Conservation (phyloP, 2,888 invertebrate species). For the Agapostemon virescens region DNA sequence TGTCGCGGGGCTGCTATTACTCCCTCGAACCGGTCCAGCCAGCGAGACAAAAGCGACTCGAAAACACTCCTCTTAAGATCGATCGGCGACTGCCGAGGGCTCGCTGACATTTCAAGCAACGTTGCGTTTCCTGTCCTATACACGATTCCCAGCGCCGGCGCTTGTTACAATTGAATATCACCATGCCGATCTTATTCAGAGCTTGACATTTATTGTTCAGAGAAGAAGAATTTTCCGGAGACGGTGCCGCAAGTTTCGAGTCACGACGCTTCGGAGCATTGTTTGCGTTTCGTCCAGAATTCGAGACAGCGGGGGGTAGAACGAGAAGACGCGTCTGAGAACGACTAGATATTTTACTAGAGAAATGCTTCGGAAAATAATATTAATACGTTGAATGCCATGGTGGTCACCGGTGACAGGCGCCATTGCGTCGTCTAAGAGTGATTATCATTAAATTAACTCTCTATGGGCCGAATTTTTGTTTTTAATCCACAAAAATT, state of each 20-base stretch:
- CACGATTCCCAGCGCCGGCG: not conserved
- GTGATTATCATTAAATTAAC: too few relatives aligned
- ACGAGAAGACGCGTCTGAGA: not conserved
- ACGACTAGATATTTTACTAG: not conserved
- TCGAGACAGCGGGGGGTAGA: too few relatives aligned
- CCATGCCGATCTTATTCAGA: not conserved
- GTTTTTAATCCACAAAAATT: too few relatives aligned
- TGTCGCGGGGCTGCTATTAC: constrained; percentile 41
- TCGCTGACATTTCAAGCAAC: not conserved
- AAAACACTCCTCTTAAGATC: constrained; percentile 11
- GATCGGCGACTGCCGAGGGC: constrained; percentile 3
- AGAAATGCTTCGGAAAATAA: not conserved
- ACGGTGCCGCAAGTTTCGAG: not conserved
- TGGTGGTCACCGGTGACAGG: too few relatives aligned
- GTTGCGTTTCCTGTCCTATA: not conserved
- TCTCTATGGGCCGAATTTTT: too few relatives aligned
- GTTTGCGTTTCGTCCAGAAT: not conserved
- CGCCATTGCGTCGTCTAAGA: too few relatives aligned
- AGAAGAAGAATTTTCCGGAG: not conserved
- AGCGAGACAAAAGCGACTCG: constrained; percentile 16
- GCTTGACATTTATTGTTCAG: not conserved
- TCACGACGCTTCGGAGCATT: not conserved
- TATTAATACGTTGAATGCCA: too few relatives aligned
- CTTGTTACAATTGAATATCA: not conserved
- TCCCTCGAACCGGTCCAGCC: constrained; percentile 6